Evolutionary conservation across 2,113 vertebrate species (phyloP).

Genomic region (Gallinago undulata): DNA sequence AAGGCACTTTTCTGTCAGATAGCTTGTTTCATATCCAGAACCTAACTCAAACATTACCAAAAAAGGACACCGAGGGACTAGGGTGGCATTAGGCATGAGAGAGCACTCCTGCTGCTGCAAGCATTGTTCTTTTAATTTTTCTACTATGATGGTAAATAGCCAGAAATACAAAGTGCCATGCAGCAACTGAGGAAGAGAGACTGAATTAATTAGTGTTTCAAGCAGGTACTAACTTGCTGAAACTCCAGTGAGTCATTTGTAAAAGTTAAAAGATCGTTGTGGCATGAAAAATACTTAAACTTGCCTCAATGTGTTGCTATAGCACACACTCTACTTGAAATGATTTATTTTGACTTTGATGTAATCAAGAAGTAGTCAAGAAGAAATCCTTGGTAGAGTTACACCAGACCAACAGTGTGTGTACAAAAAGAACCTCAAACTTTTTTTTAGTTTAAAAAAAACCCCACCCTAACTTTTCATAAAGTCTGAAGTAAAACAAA

Average conservation of each 20-base stretch:
- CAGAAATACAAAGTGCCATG: not conserved
- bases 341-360: not conserved
- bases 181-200: not conserved
- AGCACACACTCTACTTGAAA: not conserved
- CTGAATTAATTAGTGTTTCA: not conserved
- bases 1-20: not conserved
- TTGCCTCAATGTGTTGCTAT: not conserved
- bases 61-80: not conserved
- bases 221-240: not conserved
- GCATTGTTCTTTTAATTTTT: not conserved
- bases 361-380: not conserved
- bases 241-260: not conserved
- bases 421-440: not conserved
- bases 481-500: not conserved
- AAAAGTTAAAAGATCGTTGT: not conserved
- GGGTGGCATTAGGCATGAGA: not conserved
- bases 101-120: accelerated
- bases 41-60: constrained; percentile 6
- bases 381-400: not conserved
- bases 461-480: not conserved
- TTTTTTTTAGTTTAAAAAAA: not conserved
- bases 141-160: not conserved
- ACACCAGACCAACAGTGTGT: not conserved
- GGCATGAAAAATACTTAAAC: not conserved
- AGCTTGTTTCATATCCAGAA: not conserved